A percentile compares a stretch with the other conserved stretches of the same genome.
Conservation (phyloP, 1,140 invertebrate genomes). For the Pachyrhynchus sulphureomaculatus region DNA sequence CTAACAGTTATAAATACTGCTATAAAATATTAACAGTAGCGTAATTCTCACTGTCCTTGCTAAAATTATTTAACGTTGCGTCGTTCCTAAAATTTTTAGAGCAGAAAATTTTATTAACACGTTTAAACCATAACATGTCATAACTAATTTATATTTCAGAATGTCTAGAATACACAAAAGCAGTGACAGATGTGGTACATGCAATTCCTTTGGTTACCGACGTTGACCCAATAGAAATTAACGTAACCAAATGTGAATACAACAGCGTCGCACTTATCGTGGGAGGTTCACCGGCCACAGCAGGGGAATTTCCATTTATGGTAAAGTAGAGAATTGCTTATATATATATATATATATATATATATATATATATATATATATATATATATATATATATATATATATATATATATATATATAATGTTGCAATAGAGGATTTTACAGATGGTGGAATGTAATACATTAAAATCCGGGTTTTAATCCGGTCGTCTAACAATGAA, state of each 20-base stretch:
- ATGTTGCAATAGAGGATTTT: no score
- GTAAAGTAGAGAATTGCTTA: conserved; percentile 45
- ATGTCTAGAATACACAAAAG: conserved; percentile 51
- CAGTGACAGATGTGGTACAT: conserved; percentile 44
- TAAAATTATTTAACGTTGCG: neutral
- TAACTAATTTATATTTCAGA: conserved; percentile 43
- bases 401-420: no score
- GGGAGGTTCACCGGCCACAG: conserved; percentile 54
- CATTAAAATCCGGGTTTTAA: no score
- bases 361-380: neutral
- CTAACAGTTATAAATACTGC: no score
- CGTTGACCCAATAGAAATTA: conserved; percentile 41
- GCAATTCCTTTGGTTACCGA: conserved; percentile 49
- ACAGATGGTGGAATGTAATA: no score
- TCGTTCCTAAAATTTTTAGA: neutral
- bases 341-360: neutral
- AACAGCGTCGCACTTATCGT: conserved; percentile 55
- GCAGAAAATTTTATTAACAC: neutral
- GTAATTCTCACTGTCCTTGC: neutral
- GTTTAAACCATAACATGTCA: neutral
- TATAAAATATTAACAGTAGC: neutral
- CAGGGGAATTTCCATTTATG: conserved; percentile 63
- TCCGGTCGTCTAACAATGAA: no score
- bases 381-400: neutral
- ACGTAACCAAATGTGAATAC: conserved; percentile 50